Conservation (phyloP, 2,888 invertebrate genomes). For the Calliopum simillimum region DNA sequence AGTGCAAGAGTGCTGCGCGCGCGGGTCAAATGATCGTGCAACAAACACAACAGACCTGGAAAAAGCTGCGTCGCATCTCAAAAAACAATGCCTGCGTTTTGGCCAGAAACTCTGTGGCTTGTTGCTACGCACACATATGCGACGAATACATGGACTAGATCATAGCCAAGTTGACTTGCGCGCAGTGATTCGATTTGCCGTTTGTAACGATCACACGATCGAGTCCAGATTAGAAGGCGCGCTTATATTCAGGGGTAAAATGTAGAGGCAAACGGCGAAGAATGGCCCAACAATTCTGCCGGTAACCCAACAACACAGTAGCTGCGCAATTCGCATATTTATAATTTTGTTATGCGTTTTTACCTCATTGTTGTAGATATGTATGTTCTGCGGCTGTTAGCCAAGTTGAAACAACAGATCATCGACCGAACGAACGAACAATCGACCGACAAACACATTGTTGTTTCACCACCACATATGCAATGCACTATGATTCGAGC, state of each 20-base stretch:
- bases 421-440: conserved; percentile 23
- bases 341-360: conserved; percentile 31
- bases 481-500: too few species aligned
- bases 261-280: not conserved
- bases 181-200: conserved; percentile 18
- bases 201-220: conserved; percentile 34
- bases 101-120: not conserved
- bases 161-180: not conserved
- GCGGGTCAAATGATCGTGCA: not conserved
- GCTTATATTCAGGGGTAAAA: not conserved
- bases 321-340: conserved; percentile 31
- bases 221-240: conserved; percentile 13
- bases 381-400: not conserved
- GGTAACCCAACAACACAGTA: conserved; percentile 16
- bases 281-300: not conserved
- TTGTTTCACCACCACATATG: not conserved
- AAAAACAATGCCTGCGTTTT: conserved; percentile 15
- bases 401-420: conserved; percentile 7
- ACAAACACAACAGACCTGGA: not conserved
- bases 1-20: not conserved
- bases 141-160: conserved; percentile 7
- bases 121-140: not conserved
- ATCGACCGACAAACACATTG: conserved; percentile 32
- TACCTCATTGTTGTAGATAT: conserved; percentile 26
- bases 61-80: conserved; percentile 24